phyloP scores from a whole-genome alignment of 2,797 vertebrate species.

The Lepus oiostolus region DNA sequence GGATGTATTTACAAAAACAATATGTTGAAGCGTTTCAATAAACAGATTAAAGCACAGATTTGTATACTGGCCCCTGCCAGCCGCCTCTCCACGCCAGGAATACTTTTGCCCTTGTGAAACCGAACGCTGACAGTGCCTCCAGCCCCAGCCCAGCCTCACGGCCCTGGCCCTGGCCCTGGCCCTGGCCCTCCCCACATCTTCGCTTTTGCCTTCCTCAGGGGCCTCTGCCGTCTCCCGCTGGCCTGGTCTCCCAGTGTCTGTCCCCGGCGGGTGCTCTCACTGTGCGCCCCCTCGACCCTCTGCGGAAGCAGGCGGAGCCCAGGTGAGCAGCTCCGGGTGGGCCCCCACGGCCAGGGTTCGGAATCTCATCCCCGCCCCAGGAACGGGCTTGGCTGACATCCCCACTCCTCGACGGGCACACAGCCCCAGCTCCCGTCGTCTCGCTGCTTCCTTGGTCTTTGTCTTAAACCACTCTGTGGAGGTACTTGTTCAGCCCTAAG shows the following conservation, averaged over 20 bases:
- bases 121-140: neutral
- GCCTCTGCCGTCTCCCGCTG: neutral
- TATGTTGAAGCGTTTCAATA: constrained; percentile 54
- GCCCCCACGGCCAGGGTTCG: neutral
- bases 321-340: neutral
- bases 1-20: constrained; percentile 64
- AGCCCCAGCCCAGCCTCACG: neutral
- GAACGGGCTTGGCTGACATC: accelerated
- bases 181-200: neutral
- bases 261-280: neutral
- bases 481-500: neutral
- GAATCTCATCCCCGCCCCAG: neutral
- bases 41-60: constrained; percentile 64
- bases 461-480: neutral
- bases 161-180: neutral
- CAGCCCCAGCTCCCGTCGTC: neutral
- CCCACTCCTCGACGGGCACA: neutral
- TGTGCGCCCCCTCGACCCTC: neutral
- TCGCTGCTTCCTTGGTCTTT: neutral
- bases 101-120: constrained; percentile 33
- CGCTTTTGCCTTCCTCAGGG: neutral
- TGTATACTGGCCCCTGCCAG: constrained; percentile 46
- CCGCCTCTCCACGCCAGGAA: constrained; percentile 49
- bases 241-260: neutral
- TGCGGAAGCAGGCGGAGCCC: neutral